Percentiles rank a stretch among this genome's conserved stretches.
These are phyloP conservation scores for Heliconius nattereri DNA, from an alignment of 1,140 invertebrate genomes.

Conservation along the genomic window DNA sequence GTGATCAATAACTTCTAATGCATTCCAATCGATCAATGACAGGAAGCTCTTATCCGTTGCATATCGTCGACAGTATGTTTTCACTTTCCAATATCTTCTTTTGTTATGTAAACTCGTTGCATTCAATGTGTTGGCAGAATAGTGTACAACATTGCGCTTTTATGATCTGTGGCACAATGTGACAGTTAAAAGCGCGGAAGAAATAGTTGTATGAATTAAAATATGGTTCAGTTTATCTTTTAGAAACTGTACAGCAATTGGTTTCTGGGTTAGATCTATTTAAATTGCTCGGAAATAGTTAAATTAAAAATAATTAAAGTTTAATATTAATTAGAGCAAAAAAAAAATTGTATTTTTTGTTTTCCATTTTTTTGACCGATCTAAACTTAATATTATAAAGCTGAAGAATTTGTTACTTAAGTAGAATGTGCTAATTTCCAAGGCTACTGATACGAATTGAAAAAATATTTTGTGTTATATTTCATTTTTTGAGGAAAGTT, in stretches of 20 bases:
- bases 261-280: no score
- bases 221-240: not conserved
- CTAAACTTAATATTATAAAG: no score
- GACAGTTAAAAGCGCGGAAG: not conserved
- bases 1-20: slow-evolving; percentile 19
- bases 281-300: not conserved
- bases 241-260: not conserved
- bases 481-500: no score
- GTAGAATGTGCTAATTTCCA: no score
- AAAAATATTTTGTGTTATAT: no score
- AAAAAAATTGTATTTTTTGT: no score
- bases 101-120: slow-evolving; percentile 30
- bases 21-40: slow-evolving; percentile 33
- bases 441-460: no score
- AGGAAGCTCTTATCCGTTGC: slow-evolving; percentile 33
- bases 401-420: no score
- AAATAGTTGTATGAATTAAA: not conserved
- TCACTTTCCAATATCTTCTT: slow-evolving; percentile 37
- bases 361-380: no score
- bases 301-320: not conserved
- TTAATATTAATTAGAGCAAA: not conserved
- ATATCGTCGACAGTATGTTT: slow-evolving; percentile 29
- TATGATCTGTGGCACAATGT: not conserved
- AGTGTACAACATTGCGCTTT: slow-evolving; percentile 2
- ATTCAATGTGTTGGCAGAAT: slow-evolving; percentile 7